Base-by-base conservation (phyloP, 35 echinoderm and acorn worm species). In the Patiria miniata region DNA sequence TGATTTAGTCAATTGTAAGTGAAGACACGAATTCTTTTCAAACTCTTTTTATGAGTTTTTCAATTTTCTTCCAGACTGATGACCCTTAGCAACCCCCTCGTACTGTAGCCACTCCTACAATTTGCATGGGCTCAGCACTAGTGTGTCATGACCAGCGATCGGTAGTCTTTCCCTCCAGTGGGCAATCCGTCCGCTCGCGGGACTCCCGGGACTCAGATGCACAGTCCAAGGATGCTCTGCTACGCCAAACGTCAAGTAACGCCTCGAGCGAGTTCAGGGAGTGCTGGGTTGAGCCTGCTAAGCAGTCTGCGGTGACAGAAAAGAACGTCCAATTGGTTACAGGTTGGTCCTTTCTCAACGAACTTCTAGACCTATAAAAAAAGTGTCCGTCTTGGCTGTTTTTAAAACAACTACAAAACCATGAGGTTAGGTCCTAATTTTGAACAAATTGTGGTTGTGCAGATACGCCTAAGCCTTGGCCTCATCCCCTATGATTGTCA, bases 81-180 rank as follows among this genome's bases (percentile, higher is more conserved):
- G 42, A 6, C 42, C 42, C 12, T 47, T 12, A 47, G 42, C 42
- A 47, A 6, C 42, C 42, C 42, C 42, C 12, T 12, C 42, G 42
- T 12, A 47, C 42, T 47, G 42, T 47, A 47, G 42, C 42, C 42
- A 47, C 65, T 73, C 26, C 26, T 34, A 32, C 29, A 3, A 73
- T 73, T 73, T 73, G 65, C 65, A 73, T 73, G 65, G 65, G 65
- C 65, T 73, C 65, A 73, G 65, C 65, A 73, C 65, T 73, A 73
- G 65, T 73, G 19, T 73, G 65, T 73, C 65, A 73, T 73, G 65
- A 73, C 65, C 65, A 73, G 23, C 65, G 65, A 73, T 73, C 65
- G 65, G 65, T 73, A 73, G 42, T 47, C 42, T 47, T 47, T 47
- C 65, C 65, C 65, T 73, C 65, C 65, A 73, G 65, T 34, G 65